Conservation (phyloP, 2,888 invertebrate genomes). For the Chydorus sphaericus region DNA sequence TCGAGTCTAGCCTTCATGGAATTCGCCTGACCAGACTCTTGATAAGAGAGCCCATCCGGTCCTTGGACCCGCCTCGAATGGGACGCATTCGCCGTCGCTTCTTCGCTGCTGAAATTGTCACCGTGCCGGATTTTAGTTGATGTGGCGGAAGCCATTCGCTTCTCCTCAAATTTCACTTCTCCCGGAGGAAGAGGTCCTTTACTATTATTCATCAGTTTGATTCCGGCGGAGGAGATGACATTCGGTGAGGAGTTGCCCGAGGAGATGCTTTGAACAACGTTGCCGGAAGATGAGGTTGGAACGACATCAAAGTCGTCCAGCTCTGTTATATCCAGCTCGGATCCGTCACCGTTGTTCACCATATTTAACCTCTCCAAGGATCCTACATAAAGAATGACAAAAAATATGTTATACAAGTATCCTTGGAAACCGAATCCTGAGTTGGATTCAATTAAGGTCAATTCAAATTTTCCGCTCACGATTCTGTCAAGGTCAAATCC, state of each 20-base stretch:
- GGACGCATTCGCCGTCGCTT: conserved; percentile 53
- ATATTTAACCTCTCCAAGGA: neutral
- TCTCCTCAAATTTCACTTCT: conserved; percentile 62
- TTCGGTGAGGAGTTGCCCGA: conserved; percentile 19
- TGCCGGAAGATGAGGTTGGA: conserved; percentile 16
- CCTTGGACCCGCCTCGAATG: conserved; percentile 60
- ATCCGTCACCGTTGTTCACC: neutral
- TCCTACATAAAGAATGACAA: too few relatives aligned
- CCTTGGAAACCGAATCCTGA: too few relatives aligned
- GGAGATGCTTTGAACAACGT: neutral
- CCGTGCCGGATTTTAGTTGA: conserved; percentile 61
- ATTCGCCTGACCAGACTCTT: conserved; percentile 53
- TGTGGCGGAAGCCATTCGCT: conserved; percentile 59
- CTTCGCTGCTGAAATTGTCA: conserved; percentile 57
- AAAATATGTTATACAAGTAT: too few relatives aligned
- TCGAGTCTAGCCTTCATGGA: conserved; percentile 64
- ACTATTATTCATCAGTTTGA: too few relatives aligned
- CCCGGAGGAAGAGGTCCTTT: too few relatives aligned
- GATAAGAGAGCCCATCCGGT: conserved; percentile 66
- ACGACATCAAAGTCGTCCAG: conserved; percentile 14
- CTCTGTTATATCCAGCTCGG: conserved; percentile 13
- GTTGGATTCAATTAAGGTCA: too few relatives aligned
- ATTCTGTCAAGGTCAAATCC: too few relatives aligned
- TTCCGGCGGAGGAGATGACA: conserved; percentile 28
- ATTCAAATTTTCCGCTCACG: too few relatives aligned